Evolutionary conservation across 1,140 invertebrate genomes (phyloP).

Genomic region (Mesaphorura yosii): DNA sequence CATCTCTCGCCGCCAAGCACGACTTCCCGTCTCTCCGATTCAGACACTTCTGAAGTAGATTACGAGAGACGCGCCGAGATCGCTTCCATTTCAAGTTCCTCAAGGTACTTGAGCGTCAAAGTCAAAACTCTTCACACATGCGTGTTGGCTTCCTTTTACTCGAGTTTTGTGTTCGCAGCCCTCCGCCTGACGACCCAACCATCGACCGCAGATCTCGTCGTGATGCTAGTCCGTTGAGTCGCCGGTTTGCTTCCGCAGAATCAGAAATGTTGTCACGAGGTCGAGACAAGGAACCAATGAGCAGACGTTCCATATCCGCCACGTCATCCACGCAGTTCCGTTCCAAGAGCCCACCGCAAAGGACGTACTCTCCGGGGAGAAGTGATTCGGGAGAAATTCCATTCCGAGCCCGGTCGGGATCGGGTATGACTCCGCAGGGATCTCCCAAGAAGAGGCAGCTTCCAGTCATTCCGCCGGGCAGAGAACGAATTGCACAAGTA

Average conservation of each 20-base stretch:
- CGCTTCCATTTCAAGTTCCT: slow-evolving; percentile 32
- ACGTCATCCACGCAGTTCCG: slow-evolving; percentile 14
- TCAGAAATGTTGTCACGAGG: slow-evolving; percentile 14
- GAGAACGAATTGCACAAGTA: slow-evolving; percentile 30
- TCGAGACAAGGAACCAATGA: slow-evolving; percentile 11
- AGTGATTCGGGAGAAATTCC: too few species aligned
- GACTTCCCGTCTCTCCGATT: slow-evolving; percentile 74
- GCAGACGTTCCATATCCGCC: not conserved
- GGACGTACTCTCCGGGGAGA: slow-evolving; percentile 21
- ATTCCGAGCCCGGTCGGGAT: slow-evolving; percentile 60
- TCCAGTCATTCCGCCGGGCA: slow-evolving; percentile 42
- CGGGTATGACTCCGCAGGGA: slow-evolving; percentile 82
- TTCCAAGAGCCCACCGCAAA: slow-evolving; percentile 27
- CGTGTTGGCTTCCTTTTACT: not conserved
- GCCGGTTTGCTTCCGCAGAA: slow-evolving; percentile 39
- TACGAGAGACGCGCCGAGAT: slow-evolving; percentile 30
- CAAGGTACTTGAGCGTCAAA: slow-evolving; percentile 20
- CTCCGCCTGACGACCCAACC: slow-evolving; percentile 46
- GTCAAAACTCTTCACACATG: not conserved
- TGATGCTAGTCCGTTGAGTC: slow-evolving; percentile 63
- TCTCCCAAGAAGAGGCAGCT: slow-evolving; percentile 91
- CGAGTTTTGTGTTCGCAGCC: slow-evolving; percentile 36
- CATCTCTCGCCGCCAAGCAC: slow-evolving; percentile 83
- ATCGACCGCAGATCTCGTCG: slow-evolving; percentile 48
- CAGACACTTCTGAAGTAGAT: slow-evolving; percentile 80